Evolutionary conservation across 1,140 invertebrate species (phyloP).

Genomic region (Agrypnia vestita): DNA sequence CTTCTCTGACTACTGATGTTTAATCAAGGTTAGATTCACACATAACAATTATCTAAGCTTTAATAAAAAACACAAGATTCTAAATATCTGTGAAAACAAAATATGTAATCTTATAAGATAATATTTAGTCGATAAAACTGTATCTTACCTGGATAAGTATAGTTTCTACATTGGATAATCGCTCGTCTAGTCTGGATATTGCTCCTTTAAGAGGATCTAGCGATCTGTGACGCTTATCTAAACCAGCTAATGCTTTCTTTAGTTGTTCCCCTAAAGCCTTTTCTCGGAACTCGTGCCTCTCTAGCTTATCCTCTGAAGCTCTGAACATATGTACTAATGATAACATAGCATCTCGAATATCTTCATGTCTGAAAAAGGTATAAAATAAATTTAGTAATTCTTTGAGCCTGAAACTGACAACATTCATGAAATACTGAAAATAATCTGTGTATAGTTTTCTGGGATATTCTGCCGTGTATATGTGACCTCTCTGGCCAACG

Average conservation of each 20-base stretch:
- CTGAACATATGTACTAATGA: conserved; percentile 87
- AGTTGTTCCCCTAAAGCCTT: conserved; percentile 84
- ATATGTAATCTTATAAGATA: neutral
- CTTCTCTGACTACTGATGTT: neutral
- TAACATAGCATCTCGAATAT: conserved; percentile 86
- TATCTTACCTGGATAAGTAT: conserved; percentile 74
- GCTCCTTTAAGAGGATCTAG: conserved; percentile 80
- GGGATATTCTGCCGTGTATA: too few relatives aligned
- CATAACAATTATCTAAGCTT: too few relatives aligned
- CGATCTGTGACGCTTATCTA: conserved; percentile 83
- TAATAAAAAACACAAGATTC: neutral
- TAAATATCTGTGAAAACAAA: neutral
- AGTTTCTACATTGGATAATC: conserved; percentile 80
- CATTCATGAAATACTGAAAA: too few relatives aligned
- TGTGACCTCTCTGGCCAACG: too few relatives aligned
- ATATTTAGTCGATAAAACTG: neutral
- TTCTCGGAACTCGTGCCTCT: conserved; percentile 87
- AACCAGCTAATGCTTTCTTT: conserved; percentile 79
- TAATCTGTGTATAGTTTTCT: too few relatives aligned
- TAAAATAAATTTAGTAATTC: neutral
- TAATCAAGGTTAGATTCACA: neutral
- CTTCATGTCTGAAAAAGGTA: conserved; percentile 78
- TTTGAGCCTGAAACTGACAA: too few relatives aligned
- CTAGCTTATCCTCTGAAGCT: conserved; percentile 86
- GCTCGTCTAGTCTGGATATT: conserved; percentile 78